Evolutionary conservation across 2,888 invertebrate species (phyloP), one percentile per base, ranked within the genome.

Genomic region (Stenichneumon culpator): DNA sequence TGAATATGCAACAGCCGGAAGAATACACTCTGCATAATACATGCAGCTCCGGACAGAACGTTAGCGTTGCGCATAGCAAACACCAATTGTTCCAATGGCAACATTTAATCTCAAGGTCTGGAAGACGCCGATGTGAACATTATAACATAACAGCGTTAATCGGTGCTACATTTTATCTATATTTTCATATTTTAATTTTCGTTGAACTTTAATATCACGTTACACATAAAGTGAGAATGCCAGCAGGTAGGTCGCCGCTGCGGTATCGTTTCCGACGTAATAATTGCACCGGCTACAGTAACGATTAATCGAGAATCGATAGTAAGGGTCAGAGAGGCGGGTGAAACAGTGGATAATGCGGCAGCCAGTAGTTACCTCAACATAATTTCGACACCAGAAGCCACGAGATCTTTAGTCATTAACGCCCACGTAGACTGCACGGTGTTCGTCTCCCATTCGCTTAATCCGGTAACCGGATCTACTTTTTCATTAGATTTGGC

Each of bases 381-480:
- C 91, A 95, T 94, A 69, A 95, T 92, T 52, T 94, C 91, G 22
- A 94, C 88, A 70, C 95, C 95, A 82, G 94, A 92, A 83, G 90
- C 93, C 36, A 93, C 92, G n/a, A 94, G 90, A 88, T 95, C 94
- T 89, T 94, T 94, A 82, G 92, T 93, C 39, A 94, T 93, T 54
- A 94, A 86, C 22, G 90, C 92, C 95, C 95, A 95, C 19, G 95
- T 94, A 83, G 92, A 93, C 67, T 91, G 92, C 25, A 95, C 93
- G 68, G 94, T 90, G 82, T 91, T 91, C 88, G 94, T 94, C 88
- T 95, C 94, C 60, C 93, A 93, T 22, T 92, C 93, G 4, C 94
- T 94, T 73, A 95, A 89, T 80, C 94, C 94, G 9, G 94, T 95
- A 19, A 90, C 91, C 22, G 94, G 91, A 87, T 95, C 94, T 57